Evolutionary conservation across 2,797 vertebrate species (phyloP).

Genomic region (Dicrostonyx torquatus): DNA sequence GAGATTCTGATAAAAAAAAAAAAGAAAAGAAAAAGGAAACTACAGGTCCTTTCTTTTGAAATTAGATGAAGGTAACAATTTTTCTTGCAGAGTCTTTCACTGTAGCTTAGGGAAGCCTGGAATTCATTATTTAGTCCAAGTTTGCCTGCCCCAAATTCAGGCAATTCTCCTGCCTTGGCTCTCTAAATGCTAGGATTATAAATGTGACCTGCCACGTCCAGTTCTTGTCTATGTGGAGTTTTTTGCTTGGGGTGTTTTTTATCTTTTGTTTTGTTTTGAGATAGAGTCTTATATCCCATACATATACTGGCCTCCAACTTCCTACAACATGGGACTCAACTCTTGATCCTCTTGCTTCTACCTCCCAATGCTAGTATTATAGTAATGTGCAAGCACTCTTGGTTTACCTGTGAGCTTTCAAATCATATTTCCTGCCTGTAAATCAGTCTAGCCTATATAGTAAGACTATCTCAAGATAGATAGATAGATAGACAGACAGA

Average conservation of each 20-base stretch:
- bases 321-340: neutral
- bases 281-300: neutral
- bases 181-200: neutral
- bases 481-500: neutral
- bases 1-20: neutral
- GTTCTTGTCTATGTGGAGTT: neutral
- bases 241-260: too few relatives aligned
- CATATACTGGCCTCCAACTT: neutral
- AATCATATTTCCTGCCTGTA: neutral
- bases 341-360: neutral
- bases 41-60: neutral
- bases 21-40: neutral
- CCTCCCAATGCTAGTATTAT: neutral
- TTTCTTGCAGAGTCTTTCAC: neutral
- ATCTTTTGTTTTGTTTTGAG: neutral
- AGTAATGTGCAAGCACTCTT: neutral
- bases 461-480: neutral
- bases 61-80: constrained; percentile 28
- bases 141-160: neutral
- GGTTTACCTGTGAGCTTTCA: neutral
- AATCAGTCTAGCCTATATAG: neutral
- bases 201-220: neutral
- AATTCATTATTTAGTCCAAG: neutral
- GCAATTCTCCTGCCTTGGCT: neutral
- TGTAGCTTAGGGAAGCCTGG: neutral